These are phyloP conservation scores for Electrophaes corylata DNA, from an alignment of 2,888 invertebrate species.

Conservation along the genomic window DNA sequence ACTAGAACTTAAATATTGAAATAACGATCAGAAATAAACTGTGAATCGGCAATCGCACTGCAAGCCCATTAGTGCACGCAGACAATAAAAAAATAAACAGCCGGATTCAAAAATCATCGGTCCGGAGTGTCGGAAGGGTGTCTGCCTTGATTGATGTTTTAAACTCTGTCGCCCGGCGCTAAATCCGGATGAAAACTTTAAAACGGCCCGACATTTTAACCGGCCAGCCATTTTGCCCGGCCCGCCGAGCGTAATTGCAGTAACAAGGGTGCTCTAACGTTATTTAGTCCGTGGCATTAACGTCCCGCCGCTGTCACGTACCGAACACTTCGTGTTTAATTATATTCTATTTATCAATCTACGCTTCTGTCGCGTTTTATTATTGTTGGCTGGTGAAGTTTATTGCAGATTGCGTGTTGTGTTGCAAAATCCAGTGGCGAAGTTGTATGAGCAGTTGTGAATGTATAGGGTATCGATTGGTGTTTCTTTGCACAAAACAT, in stretches of 20 bases:
- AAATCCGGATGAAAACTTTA: conserved; percentile 70
- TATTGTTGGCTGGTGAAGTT: conserved; percentile 33
- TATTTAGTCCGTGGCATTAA: conserved; percentile 77
- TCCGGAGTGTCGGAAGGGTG: conserved; percentile 44
- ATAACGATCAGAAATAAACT: conserved; percentile 16
- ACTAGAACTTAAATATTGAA: conserved; percentile 5
- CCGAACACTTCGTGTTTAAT: conserved; percentile 68
- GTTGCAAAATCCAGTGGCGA: neutral
- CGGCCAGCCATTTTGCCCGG: conserved; percentile 55
- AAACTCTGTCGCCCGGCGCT: conserved; percentile 59
- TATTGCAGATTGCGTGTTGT: conserved; percentile 9
- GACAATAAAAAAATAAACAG: conserved; percentile 45
- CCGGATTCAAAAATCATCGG: conserved; percentile 53
- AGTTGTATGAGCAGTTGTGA: no score
- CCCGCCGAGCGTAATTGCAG: conserved; percentile 66
- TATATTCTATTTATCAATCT: conserved; percentile 70
- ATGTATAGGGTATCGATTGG: no score
- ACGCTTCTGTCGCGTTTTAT: conserved; percentile 49
- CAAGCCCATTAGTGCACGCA: conserved; percentile 30
- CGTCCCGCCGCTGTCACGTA: conserved; percentile 68
- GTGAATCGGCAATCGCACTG: conserved; percentile 20
- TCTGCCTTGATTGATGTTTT: conserved; percentile 64
- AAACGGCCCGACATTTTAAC: conserved; percentile 65
- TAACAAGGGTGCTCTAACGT: conserved; percentile 81
- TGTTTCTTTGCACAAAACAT: no score